Evolutionary conservation across 2,888 invertebrate species (phyloP), one percentile per base, ranked within the genome.

Genomic region (Cosmia pyralina): DNA sequence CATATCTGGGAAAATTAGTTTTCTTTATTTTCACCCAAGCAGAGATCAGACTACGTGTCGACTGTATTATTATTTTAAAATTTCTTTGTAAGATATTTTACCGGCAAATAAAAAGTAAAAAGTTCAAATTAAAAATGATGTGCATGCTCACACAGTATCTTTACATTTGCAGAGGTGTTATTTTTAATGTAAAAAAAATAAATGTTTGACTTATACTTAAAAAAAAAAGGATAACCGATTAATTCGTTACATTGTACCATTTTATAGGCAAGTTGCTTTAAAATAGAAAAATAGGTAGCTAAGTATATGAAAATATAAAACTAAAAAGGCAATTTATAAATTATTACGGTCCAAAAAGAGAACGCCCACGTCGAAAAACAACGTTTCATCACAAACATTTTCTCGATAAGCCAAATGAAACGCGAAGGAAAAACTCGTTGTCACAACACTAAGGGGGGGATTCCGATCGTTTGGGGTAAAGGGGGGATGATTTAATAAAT

Each of bases 401-500:
- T 70, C 72, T 69, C 88, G 88, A 89, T 89, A 90, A 90, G 89
- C 89, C 88, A 89, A 91, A 91, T 90, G 90, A 91, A 91, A 90
- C 84, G 87, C 82, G 80, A 88, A 87, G 89, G 81, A 83, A 88
- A 86, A 85, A 79, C 87, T 89, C 90, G 88, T 88, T 91, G 90
- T 91, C 92, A 91, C 90, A 89, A 91, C 89, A 91, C 88, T 88
- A 88, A 81, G 84, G 85, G 88, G 87, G 86, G 77, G 80, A 73
- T 77, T 74, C 75, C 73, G 82, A 81, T 79, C 87, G 86, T 87
- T 87, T 82, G 84, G 82, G 87, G 84, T 75, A 81, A 82, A 87
- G 85, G 87, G 85, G 85, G 88, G 90, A 78, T 90, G 90, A 92
- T 93, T 93, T 93, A 92, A 94, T 94, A 94, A 94, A 94, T 94